A percentile compares a stretch with the other conserved stretches of the same genome.
Evolutionary conservation across 2,113 vertebrate species (phyloP).

Genomic region (Ctenomys sociabilis): DNA sequence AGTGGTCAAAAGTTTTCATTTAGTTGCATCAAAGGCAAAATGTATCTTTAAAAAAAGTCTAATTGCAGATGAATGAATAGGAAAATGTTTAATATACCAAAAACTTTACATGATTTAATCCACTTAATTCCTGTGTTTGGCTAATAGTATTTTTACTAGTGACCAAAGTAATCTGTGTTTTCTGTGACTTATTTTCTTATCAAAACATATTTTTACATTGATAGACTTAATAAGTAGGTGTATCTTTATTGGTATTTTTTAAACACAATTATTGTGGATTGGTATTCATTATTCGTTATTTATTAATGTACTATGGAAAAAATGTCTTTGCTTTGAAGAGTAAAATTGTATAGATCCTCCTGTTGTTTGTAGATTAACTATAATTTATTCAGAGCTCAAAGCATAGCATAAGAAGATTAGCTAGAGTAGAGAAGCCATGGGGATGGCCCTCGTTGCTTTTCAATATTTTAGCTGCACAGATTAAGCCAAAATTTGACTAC

Average conservation of each 20-base stretch:
- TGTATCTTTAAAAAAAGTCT: conserved; percentile 81
- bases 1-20: conserved; percentile 46
- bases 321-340: conserved; percentile 50
- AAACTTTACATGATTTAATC: conserved; percentile 68
- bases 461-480: conserved; percentile 47
- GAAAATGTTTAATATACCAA: conserved; percentile 75
- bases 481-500: conserved; percentile 67
- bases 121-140: conserved; percentile 63
- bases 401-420: conserved; percentile 79
- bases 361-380: conserved; percentile 78
- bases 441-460: conserved; percentile 54
- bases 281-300: conserved; percentile 49
- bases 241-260: conserved; percentile 2
- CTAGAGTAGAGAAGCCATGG: not conserved
- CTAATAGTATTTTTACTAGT: not conserved
- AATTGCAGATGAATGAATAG: conserved; percentile 45
- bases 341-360: conserved; percentile 65
- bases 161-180: not conserved
- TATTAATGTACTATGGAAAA: conserved; percentile 17
- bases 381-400: conserved; percentile 78
- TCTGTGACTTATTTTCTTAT: rapidly evolving
- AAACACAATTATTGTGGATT: conserved; percentile 18
- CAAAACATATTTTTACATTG: not conserved
- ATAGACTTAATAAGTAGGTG: not conserved
- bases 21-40: conserved; percentile 75